A percentile compares a stretch with the other conserved stretches of the same genome.
Evolutionary conservation across 2,797 vertebrate genomes (phyloP).

Genomic region (Denticeps clupeoides): DNA sequence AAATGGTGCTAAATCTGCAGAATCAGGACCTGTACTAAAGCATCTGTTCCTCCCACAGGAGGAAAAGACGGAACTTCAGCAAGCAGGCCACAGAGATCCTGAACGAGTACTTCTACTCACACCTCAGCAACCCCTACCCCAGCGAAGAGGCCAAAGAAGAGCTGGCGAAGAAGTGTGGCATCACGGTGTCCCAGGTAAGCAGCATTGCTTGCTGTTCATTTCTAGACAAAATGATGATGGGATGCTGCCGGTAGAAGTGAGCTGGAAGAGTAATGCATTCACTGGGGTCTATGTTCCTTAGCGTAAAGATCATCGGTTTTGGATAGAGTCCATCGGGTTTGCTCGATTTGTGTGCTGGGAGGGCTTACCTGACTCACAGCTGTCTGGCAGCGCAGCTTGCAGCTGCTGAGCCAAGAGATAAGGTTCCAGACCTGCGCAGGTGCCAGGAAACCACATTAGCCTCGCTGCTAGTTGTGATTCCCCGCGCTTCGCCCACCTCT

Average conservation of each 20-base stretch:
- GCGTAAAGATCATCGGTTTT: too few species aligned
- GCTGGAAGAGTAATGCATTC: too few species aligned
- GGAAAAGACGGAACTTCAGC: conserved; percentile 82
- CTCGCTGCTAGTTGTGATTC: neutral
- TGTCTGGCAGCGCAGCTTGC: neutral
- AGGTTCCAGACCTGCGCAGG: neutral
- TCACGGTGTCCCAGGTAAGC: conserved; percentile 76
- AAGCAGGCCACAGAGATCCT: conserved; percentile 84
- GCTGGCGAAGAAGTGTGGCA: conserved; percentile 83
- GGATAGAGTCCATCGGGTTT: neutral
- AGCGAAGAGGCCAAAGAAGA: conserved; percentile 89
- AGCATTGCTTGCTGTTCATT: too few species aligned
- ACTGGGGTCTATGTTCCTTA: too few species aligned
- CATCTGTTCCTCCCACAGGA: too few species aligned
- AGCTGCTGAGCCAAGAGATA: neutral
- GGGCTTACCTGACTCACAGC: neutral
- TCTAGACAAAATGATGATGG: too few species aligned
- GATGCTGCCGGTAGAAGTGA: too few species aligned
- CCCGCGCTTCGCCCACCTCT: neutral
- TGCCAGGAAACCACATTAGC: neutral
- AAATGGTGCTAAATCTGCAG: too few species aligned
- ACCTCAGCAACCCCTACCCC: conserved; percentile 82
- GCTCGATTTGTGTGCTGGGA: neutral
- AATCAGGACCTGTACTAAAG: too few species aligned
- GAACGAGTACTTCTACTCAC: conserved; percentile 84